phyloP scores from a whole-genome alignment of 2,888 invertebrate genomes.

The Dicyrtomina minuta region DNA sequence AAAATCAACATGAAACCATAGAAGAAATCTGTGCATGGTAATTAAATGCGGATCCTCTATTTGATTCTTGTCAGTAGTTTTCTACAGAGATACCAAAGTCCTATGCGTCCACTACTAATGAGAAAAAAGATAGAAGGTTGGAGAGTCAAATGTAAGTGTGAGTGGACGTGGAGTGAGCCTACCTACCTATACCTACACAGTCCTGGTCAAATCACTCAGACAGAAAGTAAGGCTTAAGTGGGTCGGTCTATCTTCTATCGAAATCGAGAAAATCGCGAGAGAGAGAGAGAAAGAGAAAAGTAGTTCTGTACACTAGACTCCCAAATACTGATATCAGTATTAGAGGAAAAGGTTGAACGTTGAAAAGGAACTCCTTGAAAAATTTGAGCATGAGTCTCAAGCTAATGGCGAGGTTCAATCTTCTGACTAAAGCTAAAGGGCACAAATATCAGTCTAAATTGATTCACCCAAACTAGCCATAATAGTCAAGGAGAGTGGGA shows the following conservation, averaged over 20 bases:
- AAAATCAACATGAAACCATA: neutral
- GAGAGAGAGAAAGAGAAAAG: slow-evolving; percentile 4
- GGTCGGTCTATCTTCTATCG: slow-evolving; percentile 19
- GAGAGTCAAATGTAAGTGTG: neutral
- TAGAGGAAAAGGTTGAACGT: slow-evolving; percentile 2
- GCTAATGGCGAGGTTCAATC: slow-evolving; percentile 28
- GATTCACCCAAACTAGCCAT: slow-evolving; percentile 37
- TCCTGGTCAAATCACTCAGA: slow-evolving; percentile 14
- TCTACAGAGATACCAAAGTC: too few species aligned
- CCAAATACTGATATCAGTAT: too few species aligned
- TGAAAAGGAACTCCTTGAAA: neutral
- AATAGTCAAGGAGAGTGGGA: slow-evolving; percentile 36
- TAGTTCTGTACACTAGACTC: neutral
- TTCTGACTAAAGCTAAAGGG: slow-evolving; percentile 31
- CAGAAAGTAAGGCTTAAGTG: slow-evolving; percentile 10
- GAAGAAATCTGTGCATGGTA: neutral
- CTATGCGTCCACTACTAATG: neutral
- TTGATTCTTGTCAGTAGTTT: too few species aligned
- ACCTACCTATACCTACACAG: too few species aligned
- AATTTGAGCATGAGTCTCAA: slow-evolving; percentile 19
- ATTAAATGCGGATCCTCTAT: slow-evolving; percentile 11
- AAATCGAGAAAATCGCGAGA: slow-evolving; percentile 3
- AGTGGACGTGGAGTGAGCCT: neutral
- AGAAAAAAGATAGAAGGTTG: slow-evolving; percentile 3
- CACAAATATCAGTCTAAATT: slow-evolving; percentile 35